phyloP scores from a whole-genome alignment of 2,113 vertebrate species.

The Ptilorrhoa leucosticta region DNA sequence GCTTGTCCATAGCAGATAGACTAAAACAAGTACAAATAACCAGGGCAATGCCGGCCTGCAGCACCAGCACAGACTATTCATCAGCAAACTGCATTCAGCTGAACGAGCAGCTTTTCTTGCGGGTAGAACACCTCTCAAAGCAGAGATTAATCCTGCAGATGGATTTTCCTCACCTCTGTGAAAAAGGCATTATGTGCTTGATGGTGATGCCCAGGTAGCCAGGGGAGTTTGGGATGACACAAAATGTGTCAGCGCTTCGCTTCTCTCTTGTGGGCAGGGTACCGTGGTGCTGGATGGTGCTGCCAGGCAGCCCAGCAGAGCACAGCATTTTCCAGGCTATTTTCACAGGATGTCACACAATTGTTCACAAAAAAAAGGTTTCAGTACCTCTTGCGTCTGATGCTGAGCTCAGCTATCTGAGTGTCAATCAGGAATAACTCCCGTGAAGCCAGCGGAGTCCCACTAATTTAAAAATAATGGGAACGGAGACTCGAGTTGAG shows the following conservation, averaged over 20 bases:
- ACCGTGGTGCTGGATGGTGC: not conserved
- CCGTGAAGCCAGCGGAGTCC: not conserved
- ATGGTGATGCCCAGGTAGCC: not conserved
- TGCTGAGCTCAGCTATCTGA: not conserved
- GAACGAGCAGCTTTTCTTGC: not conserved
- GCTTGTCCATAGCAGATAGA: not conserved
- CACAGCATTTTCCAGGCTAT: accelerated
- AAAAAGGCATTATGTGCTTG: not conserved
- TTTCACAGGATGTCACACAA: not conserved
- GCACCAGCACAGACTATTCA: not conserved
- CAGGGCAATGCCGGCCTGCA: not conserved
- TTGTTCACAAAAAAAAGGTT: not conserved
- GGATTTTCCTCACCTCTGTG: conserved; percentile 47
- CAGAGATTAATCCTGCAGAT: conserved; percentile 38
- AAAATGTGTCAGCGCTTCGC: not conserved
- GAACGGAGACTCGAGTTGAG: accelerated
- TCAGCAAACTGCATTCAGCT: not conserved
- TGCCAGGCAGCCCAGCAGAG: not conserved
- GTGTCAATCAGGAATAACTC: not conserved
- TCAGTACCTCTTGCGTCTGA: not conserved
- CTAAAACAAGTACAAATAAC: not conserved
- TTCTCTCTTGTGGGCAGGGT: not conserved
- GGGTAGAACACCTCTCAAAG: not conserved
- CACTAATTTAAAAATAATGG: not conserved
- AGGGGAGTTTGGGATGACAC: not conserved